Conservation (phyloP, 2,113 vertebrate species). For the Acrocephalus arundinaceus region DNA sequence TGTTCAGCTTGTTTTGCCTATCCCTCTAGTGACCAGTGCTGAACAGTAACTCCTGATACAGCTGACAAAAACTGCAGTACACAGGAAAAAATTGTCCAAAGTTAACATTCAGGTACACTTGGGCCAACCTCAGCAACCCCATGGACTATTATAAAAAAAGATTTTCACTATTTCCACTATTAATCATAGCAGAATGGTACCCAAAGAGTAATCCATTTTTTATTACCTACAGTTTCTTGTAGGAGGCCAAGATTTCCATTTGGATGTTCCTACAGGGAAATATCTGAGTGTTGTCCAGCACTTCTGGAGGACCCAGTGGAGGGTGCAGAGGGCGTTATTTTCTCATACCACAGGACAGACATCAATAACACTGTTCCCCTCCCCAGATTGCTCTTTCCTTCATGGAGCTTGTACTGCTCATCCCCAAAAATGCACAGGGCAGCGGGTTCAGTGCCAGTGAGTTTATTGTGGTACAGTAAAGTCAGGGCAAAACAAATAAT, state of each 20-base stretch:
- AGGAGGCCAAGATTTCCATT: not conserved
- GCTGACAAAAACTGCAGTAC: not conserved
- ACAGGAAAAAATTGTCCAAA: not conserved
- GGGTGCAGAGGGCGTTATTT: not conserved
- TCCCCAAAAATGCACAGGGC: constrained; percentile 3
- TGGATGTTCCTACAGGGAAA: not conserved
- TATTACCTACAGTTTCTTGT: not conserved
- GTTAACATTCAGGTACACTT: not conserved
- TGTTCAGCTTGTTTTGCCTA: not conserved
- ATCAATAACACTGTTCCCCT: constrained; percentile 10
- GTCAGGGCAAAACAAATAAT: constrained; percentile 25
- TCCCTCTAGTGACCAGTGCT: not conserved
- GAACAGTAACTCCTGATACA: not conserved
- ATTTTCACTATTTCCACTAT: not conserved
- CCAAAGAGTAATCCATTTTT: not conserved
- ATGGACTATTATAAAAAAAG: not conserved
- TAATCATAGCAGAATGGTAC: not conserved
- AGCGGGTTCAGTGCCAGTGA: not conserved
- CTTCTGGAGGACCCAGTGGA: not conserved
- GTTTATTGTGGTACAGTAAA: not conserved
- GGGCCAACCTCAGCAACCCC: not conserved
- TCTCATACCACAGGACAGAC: not conserved
- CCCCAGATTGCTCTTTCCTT: not conserved
- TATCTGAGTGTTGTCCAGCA: not conserved
- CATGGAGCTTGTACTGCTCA: not conserved